Base-by-base conservation (phyloP, 92 coral and sea anemone species). In the Bergia puertoricense region DNA sequence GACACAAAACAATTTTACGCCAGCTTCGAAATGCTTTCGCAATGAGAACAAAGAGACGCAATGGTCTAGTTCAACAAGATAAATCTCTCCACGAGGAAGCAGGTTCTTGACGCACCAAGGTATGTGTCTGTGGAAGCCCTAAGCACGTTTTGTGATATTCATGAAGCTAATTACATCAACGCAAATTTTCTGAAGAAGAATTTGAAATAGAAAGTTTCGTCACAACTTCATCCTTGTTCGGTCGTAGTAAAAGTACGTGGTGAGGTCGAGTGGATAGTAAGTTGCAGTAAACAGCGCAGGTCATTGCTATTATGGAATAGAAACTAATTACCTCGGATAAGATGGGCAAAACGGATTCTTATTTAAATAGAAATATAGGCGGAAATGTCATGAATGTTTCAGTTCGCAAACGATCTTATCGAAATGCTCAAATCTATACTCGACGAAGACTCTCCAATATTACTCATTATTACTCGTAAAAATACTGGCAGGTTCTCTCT, bases 381-480 rank as follows among this genome's bases (percentile, higher is more conserved):
- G 57, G 4, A 79, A 48, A 50, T 79, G 18, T 79, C 82, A 79
- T 79, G 82, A 79, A 79, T 79, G 82, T 79, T 79, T 79, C 44
- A 79, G 43, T 22, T 73, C 44, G 43, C 40, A 3, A 14, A 50
- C 82, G 82, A 50, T 79, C 82, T 79, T 79, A 79, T 79, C 82
- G 68, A 11, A 48, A n/a, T n/a, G 81, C 82, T 50, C 44, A 50
- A 48, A 50, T 79, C 18, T 45, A 54, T 50, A 46, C 43, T n/a
- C 40, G 59, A 2, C 16, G 8, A 45, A 79, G 77, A 79, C 67
- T 45, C 66, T 9, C 82, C 37, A 79, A 30, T 7, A 79, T 79
- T 23, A 42, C 57, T 77, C 62, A 20, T 46, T 51, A 41, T 3
- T 51, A 9, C 30, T 48, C 5, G 8, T 4, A 48, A 8, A 62